Conservation (phyloP, 2,888 invertebrate species). For the Lepidocyrtoides sp. region DNA sequence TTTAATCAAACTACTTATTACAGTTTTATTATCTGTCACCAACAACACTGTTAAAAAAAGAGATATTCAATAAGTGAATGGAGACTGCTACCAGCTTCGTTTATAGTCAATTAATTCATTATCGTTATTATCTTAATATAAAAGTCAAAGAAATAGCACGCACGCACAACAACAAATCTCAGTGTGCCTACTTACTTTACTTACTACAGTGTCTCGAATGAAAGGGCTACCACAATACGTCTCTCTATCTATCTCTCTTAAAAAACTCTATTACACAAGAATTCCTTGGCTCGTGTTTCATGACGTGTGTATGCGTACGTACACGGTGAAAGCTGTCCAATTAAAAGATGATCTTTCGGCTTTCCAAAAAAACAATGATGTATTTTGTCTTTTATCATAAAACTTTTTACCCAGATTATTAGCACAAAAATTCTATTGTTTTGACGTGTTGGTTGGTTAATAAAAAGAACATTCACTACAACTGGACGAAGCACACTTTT, state of each 20-base stretch:
- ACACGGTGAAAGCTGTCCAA: constrained; percentile 66
- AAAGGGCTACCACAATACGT: neutral
- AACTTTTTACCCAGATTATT: constrained; percentile 50
- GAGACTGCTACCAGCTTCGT: neutral
- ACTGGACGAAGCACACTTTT: constrained; percentile 58
- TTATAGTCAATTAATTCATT: constrained; percentile 43
- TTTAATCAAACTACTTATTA: constrained; percentile 36
- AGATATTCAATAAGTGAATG: constrained; percentile 53
- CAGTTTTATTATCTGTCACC: constrained; percentile 8
- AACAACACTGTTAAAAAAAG: constrained; percentile 13
- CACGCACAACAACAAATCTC: neutral
- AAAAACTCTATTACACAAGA: constrained; percentile 26
- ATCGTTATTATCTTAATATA: constrained; percentile 2
- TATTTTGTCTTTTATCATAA: constrained; percentile 53
- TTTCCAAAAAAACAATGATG: constrained; percentile 35
- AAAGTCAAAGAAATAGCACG: too few species aligned
- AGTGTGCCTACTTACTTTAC: neutral
- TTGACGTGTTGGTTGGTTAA: neutral
- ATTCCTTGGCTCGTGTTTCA: constrained; percentile 48
- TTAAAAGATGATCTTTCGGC: constrained; percentile 28
- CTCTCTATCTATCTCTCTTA: too few species aligned
- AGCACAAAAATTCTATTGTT: constrained; percentile 67
- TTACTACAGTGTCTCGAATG: neutral
- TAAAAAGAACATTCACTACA: constrained; percentile 48
- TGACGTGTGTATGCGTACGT: too few species aligned